phyloP scores from a whole-genome alignment of 64 coral and sea anemone genomes.

The Montipora sp. region DNA sequence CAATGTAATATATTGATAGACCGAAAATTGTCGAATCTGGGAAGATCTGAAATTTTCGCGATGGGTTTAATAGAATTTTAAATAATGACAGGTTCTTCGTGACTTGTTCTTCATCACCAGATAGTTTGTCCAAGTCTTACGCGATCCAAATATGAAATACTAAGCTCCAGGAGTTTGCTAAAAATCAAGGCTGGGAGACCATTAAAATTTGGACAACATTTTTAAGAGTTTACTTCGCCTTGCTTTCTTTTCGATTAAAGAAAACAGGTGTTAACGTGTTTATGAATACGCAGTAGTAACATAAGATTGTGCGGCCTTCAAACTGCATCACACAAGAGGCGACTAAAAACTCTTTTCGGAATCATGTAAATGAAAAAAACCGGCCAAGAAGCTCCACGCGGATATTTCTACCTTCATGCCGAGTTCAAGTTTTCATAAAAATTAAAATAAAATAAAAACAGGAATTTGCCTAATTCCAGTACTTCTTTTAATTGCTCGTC shows the following conservation, averaged over 20 bases:
- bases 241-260: too few species aligned
- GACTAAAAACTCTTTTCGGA: not conserved
- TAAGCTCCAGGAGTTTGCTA: too few species aligned
- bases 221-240: not conserved
- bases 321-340: not conserved
- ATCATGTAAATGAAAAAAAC: not conserved
- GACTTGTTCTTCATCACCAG: not conserved
- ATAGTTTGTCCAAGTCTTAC: not conserved
- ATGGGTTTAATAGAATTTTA: not conserved
- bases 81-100: not conserved
- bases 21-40: not conserved
- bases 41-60: not conserved
- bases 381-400: not conserved
- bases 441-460: not conserved
- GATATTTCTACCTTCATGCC: not conserved
- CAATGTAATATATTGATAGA: conserved; percentile 23
- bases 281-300: too few species aligned
- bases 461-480: not conserved
- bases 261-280: not conserved
- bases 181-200: too few species aligned
- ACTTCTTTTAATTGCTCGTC: not conserved
- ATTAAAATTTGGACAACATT: too few species aligned
- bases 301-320: too few species aligned
- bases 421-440: not conserved
- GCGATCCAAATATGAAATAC: too few species aligned